These are phyloP conservation scores for Aplodontia rufa DNA, from an alignment of 2,113 vertebrate genomes.

Conservation along the genomic window DNA sequence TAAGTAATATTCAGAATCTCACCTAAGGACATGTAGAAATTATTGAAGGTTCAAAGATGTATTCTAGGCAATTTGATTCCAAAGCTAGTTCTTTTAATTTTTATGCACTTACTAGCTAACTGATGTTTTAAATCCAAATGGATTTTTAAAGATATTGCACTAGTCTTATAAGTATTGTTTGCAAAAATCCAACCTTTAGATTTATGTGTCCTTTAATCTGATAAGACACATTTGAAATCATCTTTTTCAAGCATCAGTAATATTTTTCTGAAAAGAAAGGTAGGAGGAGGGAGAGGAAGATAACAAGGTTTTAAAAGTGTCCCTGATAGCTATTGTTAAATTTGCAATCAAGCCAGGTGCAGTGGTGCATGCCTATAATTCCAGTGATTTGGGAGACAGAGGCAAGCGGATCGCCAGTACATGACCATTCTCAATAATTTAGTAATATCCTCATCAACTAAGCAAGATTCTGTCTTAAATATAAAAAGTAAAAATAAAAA, in stretches of 20 bases:
- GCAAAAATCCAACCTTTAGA: background rate
- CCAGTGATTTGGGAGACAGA: too few species aligned
- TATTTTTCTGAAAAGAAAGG: background rate
- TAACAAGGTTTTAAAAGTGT: background rate
- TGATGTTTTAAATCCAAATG: background rate
- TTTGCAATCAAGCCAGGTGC: background rate
- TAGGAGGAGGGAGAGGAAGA: background rate
- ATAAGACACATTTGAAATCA: background rate
- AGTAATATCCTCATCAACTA: too few species aligned
- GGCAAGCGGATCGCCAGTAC: too few species aligned
- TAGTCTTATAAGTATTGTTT: background rate
- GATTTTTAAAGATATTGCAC: background rate
- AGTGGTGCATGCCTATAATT: too few species aligned
- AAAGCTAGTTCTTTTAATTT: background rate
- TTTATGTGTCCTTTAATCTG: background rate
- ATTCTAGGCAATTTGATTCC: background rate
- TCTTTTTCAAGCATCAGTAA: background rate
- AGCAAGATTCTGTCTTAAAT: too few species aligned
- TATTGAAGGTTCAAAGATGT: background rate
- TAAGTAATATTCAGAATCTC: background rate
- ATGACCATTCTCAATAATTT: too few species aligned
- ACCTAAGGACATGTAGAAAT: background rate
- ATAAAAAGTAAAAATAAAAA: too few species aligned
- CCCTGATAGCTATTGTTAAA: background rate
- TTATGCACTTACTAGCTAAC: fast-evolving